Base-by-base conservation (phyloP, 2,888 invertebrate species). In the Phyllotreta striolata region DNA sequence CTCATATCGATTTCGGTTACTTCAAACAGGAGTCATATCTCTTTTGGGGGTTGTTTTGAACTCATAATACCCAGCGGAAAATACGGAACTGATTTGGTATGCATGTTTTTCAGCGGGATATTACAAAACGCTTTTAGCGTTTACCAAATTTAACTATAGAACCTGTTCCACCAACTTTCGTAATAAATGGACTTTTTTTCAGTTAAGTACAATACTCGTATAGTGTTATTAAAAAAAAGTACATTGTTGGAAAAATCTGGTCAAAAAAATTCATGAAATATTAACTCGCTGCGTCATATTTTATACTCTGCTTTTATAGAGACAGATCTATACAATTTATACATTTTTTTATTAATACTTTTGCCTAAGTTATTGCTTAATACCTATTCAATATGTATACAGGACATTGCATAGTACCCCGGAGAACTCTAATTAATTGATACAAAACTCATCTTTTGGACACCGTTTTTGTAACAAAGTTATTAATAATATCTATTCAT, bases 1-100 rank as follows among this genome's bases (percentile, higher is more conserved):
- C 40, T 54, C 60, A 38, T 52, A 60, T 60, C 60, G 60, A 60
- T 60, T 60, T 60, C n/a, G 60, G 60, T 52, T 44, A 52, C 60
- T 60, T 54, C 60, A 54, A 60, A 60, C 60, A 60, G 52, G 60
- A 60, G 60, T 60, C 60, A 60, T 60, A 60, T 60, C 60, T 60
- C 60, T 60, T 60, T 54, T 60, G 60, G 60, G 60, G 60, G 60
- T 60, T 60, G 60, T 60, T 60, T 60, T 60, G 52, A 54, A 60
- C 52, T 60, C 60, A 60, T 60, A 60, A 60, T 60, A 60, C 60
- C 60, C 60, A 52, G 44, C 52, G 60, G 60, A 60, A 60, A 60
- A 54, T 52, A 60, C 60, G 52, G 44, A 54, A 44, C 60, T 60
- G 60, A 60, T 60, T 60, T 60, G 43, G 46, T 60, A 60, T 60